These are phyloP conservation scores for Endotricha flammealis DNA, from an alignment of 2,888 invertebrate species.

Conservation along the genomic window DNA sequence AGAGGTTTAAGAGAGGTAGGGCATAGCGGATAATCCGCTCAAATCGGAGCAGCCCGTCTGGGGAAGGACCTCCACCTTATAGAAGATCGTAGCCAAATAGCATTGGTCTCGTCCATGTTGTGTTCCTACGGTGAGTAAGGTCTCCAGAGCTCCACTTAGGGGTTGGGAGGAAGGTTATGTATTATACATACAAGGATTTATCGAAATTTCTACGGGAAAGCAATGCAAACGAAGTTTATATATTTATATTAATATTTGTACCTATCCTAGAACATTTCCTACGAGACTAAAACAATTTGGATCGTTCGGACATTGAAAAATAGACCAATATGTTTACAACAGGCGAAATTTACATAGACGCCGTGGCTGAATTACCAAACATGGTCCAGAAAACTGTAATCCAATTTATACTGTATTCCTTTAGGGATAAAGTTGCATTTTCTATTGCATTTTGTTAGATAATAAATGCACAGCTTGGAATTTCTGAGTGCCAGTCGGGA, in stretches of 20 bases:
- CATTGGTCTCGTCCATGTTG: too few species aligned
- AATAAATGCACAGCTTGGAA: constrained; percentile 13
- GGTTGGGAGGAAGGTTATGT: too few species aligned
- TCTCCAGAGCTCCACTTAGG: too few species aligned
- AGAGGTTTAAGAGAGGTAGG: too few species aligned
- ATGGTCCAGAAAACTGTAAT: background rate
- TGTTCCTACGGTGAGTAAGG: too few species aligned
- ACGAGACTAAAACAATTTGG: too few species aligned
- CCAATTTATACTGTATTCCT: background rate
- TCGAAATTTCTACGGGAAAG: too few species aligned
- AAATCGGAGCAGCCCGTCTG: too few species aligned
- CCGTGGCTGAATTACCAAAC: constrained; percentile 17
- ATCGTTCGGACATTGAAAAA: constrained; percentile 12
- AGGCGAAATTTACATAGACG: constrained; percentile 21
- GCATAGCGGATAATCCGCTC: too few species aligned
- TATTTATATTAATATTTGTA: background rate
- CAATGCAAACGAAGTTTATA: background rate
- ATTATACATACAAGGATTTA: too few species aligned
- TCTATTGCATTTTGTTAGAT: constrained; percentile 1
- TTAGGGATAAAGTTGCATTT: constrained; percentile 14
- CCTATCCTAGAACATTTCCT: background rate
- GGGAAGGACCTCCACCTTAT: too few species aligned
- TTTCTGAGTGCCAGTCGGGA: constrained; percentile 6
- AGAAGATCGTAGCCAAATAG: too few species aligned
- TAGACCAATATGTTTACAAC: constrained; percentile 13